A percentile compares a stretch with the other conserved stretches of the same genome.
Conservation (phyloP, 2,113 vertebrate species). For the Euleptes europaea region DNA sequence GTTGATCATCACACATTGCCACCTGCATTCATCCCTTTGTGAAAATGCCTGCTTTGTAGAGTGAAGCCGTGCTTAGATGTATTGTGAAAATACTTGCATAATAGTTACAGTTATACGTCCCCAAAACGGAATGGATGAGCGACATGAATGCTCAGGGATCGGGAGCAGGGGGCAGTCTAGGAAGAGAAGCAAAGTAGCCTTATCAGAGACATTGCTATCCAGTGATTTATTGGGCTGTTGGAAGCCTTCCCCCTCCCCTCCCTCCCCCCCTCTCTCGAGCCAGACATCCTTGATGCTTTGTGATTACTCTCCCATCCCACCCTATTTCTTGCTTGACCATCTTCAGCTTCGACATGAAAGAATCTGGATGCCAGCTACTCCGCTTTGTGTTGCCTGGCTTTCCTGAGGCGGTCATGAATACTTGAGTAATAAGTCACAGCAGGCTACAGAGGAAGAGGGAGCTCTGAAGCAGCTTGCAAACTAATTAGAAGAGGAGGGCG, state of each 20-base stretch:
- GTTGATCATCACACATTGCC: neutral
- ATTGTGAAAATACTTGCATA: slow-evolving; percentile 17
- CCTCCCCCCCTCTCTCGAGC: neutral
- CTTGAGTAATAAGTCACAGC: slow-evolving; percentile 29
- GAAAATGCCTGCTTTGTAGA: neutral
- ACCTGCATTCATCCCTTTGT: neutral
- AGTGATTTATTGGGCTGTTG: slow-evolving; percentile 50
- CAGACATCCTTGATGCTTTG: neutral
- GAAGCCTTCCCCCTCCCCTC: slow-evolving; percentile 13
- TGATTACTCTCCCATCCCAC: neutral
- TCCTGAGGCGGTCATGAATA: slow-evolving; percentile 7
- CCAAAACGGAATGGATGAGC: neutral
- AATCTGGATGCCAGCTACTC: slow-evolving; percentile 12
- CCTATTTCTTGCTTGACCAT: neutral
- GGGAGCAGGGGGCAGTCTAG: slow-evolving; percentile 11
- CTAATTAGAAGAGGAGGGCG: slow-evolving; percentile 15
- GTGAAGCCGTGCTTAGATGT: neutral
- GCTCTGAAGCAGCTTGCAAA: slow-evolving; percentile 31
- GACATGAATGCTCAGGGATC: neutral
- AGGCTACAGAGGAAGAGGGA: neutral
- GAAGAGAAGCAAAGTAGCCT: slow-evolving; percentile 31
- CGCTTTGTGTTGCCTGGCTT: slow-evolving; percentile 19
- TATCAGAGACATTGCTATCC: neutral
- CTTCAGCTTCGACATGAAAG: neutral
- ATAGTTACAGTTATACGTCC: neutral